Percentiles rank a stretch among this genome's conserved stretches.
Evolutionary conservation across 1,140 invertebrate genomes (phyloP).

Genomic region (Drosophila watanabei): DNA sequence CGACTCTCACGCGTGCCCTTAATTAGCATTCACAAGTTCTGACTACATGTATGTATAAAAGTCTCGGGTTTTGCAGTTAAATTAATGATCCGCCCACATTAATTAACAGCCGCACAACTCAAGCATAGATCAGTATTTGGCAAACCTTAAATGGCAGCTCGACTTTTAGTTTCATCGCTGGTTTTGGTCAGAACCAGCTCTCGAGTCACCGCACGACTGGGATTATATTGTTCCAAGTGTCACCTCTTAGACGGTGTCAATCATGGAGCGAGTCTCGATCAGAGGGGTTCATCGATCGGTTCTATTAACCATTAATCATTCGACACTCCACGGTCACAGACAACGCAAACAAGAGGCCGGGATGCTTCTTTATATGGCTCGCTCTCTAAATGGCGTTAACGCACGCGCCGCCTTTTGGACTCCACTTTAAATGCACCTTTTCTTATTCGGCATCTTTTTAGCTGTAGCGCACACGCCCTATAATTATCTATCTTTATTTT

Average conservation of each 20-base stretch:
- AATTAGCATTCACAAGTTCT: slow-evolving; percentile 61
- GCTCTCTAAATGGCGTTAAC: slow-evolving; percentile 59
- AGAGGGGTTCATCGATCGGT: slow-evolving; percentile 34
- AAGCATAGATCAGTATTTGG: slow-evolving; percentile 39
- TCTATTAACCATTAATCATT: slow-evolving; percentile 68
- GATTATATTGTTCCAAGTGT: slow-evolving; percentile 49
- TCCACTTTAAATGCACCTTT: slow-evolving; percentile 49
- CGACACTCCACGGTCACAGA: slow-evolving; percentile 59
- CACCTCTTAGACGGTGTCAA: slow-evolving; percentile 44
- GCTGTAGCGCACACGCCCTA: slow-evolving; percentile 21
- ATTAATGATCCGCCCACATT: slow-evolving; percentile 68
- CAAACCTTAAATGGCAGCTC: slow-evolving; percentile 40
- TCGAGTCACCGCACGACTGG: slow-evolving; percentile 52
- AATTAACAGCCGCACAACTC: slow-evolving; percentile 59
- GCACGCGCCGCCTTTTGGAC: slow-evolving; percentile 39
- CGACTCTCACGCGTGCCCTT: slow-evolving; percentile 57
- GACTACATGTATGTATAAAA: slow-evolving; percentile 8
- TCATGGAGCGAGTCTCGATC: slow-evolving; percentile 24
- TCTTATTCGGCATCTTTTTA: slow-evolving; percentile 27
- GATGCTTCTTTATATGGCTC: slow-evolving; percentile 56
- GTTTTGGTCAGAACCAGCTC: slow-evolving; percentile 50
- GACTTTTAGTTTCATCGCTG: slow-evolving; percentile 31
- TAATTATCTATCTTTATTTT: slow-evolving; percentile 58
- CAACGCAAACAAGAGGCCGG: slow-evolving; percentile 19
- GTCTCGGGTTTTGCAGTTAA: slow-evolving; percentile 31